Evolutionary conservation across 2,113 vertebrate species (phyloP), one percentile per base, ranked within the genome.

Genomic region (Scophthalmus maximus): DNA sequence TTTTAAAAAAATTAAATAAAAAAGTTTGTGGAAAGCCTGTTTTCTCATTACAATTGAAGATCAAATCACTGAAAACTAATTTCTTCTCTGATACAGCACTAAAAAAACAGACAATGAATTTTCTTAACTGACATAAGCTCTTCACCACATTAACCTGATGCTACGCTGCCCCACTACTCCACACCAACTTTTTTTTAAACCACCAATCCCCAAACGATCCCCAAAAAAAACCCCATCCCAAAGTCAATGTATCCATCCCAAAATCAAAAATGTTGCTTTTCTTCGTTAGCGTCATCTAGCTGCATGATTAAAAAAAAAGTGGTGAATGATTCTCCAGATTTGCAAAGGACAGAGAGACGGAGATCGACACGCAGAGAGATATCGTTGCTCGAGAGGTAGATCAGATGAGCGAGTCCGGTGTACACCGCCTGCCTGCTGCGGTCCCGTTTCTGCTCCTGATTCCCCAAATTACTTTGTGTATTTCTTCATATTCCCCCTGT

Each of bases 81-180:
- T 27, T 68, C 23, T 27, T 68, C 23, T 27, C 17, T 59, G 46
- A 53, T 12, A 15, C 34, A 55, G 51, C 29, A 47, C 17, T 42
- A n/a, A n/a, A n/a, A n/a, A n/a, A n/a, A n/a, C 23, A 26, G 1
- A 42, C 14, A 25, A 2, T 0, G 20, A 73, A 47, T 46, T 44
- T 69, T 47, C 18, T 55, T 53, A 80, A 68, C 81, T 53, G 74
- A 75, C 66, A 75, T 49, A 69, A 65, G 67, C 36, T 62, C 32
- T 8, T 11, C 11, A 32, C 25, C 22, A 46, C 56, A 87, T 73
- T 84, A 75, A 65, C 36, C 66, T 61, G 68, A 61, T 8, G 46
- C 69, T 50, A 64, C 69, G 58, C 66, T n/a, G 3, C 8, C 42
- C 18, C 14, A 17, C 17, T 40, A 5, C 4, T 40, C 36, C 36